Conservation (phyloP, 2,888 invertebrate genomes). For the Pyrgus malvae region DNA sequence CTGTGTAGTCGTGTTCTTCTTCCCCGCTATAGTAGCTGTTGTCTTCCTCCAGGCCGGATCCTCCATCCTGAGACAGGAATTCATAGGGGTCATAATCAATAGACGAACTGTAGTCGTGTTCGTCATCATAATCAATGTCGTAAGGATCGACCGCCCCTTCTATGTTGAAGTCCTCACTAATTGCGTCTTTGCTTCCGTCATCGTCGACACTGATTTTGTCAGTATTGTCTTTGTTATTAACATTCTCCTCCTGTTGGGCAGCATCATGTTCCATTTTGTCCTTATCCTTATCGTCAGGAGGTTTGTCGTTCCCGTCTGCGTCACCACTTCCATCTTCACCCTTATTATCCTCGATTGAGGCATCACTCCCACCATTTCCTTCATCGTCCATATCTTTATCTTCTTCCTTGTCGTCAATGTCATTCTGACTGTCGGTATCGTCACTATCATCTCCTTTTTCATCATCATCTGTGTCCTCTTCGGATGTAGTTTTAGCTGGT, state of each 20-base stretch:
- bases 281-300: not conserved
- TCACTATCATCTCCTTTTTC: not conserved
- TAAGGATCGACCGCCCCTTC: not conserved
- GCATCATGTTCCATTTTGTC: not conserved
- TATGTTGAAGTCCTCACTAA: not conserved
- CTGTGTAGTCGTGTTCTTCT: not conserved
- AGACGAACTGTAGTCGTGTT: not conserved
- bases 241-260: not conserved
- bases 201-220: not conserved
- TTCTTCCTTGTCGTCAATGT: not conserved
- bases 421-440: not conserved
- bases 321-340: not conserved
- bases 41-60: not conserved
- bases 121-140: not conserved
- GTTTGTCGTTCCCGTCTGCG: not conserved
- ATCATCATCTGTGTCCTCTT: not conserved
- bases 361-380: not conserved
- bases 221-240: not conserved
- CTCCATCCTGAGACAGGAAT: not conserved
- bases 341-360: not conserved
- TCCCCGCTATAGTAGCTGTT: not conserved
- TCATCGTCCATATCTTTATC: not conserved
- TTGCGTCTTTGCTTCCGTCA: no score
- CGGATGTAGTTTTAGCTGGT: not conserved
- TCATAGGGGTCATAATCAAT: not conserved